Conservation (phyloP, 1,140 invertebrate genomes). For the Cotesia glomerata region DNA sequence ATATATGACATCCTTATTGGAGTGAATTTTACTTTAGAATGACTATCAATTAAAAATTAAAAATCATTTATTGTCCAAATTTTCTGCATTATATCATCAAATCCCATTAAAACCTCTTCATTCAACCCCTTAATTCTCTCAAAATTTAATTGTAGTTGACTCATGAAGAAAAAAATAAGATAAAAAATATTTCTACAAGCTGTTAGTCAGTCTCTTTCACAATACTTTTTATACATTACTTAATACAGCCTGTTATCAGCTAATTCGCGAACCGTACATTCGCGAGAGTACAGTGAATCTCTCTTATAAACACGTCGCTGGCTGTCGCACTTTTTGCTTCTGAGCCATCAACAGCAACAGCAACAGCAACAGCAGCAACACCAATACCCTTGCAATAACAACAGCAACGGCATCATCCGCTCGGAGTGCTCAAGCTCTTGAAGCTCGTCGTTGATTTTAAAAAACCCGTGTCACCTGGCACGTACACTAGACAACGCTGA, state of each 20-base stretch:
- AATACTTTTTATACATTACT: background rate
- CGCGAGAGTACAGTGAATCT: background rate
- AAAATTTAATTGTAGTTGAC: too few species aligned
- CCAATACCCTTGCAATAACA: background rate
- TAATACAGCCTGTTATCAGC: background rate
- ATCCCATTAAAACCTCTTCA: too few species aligned
- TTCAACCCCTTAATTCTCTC: too few species aligned
- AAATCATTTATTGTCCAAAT: too few species aligned
- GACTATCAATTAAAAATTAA: too few species aligned
- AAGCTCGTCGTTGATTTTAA: background rate
- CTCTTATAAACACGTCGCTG: background rate
- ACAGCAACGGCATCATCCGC: background rate
- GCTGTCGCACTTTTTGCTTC: background rate
- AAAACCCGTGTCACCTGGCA: constrained; percentile 35
- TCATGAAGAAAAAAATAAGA: too few species aligned
- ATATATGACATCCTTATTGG: too few species aligned
- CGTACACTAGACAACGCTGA: constrained; percentile 26
- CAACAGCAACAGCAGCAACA: background rate
- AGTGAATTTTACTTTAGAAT: too few species aligned
- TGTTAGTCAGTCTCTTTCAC: constrained; percentile 12
- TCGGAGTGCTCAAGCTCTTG: background rate
- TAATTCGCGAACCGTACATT: constrained; percentile 17
- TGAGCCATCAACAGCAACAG: too few species aligned
- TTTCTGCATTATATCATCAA: too few species aligned
- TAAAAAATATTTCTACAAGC: too few species aligned